Percentiles rank a stretch among this genome's conserved stretches.
These are phyloP conservation scores for Himalopsyche phryganea DNA, from an alignment of 1,140 invertebrate genomes.

Conservation along the genomic window DNA sequence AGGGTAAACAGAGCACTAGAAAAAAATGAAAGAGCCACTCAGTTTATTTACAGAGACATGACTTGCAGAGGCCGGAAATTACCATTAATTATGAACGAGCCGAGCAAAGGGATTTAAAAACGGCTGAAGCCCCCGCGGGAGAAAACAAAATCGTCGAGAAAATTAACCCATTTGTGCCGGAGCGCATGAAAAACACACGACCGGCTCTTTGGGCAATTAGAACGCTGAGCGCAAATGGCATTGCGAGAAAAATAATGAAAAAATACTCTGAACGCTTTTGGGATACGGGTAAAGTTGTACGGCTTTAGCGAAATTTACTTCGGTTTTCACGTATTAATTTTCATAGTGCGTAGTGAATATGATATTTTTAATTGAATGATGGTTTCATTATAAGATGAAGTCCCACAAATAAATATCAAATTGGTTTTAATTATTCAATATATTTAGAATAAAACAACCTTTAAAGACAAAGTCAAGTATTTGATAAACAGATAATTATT, in stretches of 20 bases:
- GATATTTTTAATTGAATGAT: too few species aligned
- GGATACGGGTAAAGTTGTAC: constrained; percentile 6
- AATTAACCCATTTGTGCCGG: constrained; percentile 21
- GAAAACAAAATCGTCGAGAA: constrained; percentile 13
- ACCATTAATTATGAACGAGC: constrained; percentile 28
- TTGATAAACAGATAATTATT: too few species aligned
- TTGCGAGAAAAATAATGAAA: constrained; percentile 21
- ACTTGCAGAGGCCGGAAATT: constrained; percentile 25
- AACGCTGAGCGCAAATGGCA: constrained; percentile 14
- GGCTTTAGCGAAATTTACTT: too few species aligned
- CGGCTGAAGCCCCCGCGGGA: constrained; percentile 11
- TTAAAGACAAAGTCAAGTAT: too few species aligned
- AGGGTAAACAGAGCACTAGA: neutral
- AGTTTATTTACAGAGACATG: constrained; percentile 25
- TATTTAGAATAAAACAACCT: too few species aligned
- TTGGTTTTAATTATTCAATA: too few species aligned
- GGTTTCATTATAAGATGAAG: too few species aligned
- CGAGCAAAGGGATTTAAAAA: constrained; percentile 28
- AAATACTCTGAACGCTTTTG: constrained; percentile 17
- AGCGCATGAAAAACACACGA: constrained; percentile 3
- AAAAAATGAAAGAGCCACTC: constrained; percentile 18
- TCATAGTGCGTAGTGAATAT: too few species aligned
- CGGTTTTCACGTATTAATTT: too few species aligned
- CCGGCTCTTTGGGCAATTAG: constrained; percentile 19
- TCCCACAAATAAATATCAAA: too few species aligned